A percentile compares a stretch with the other conserved stretches of the same genome.
These are phyloP conservation scores for Clepsis dumicolana DNA, from an alignment of 2,888 invertebrate genomes.

Conservation along the genomic window DNA sequence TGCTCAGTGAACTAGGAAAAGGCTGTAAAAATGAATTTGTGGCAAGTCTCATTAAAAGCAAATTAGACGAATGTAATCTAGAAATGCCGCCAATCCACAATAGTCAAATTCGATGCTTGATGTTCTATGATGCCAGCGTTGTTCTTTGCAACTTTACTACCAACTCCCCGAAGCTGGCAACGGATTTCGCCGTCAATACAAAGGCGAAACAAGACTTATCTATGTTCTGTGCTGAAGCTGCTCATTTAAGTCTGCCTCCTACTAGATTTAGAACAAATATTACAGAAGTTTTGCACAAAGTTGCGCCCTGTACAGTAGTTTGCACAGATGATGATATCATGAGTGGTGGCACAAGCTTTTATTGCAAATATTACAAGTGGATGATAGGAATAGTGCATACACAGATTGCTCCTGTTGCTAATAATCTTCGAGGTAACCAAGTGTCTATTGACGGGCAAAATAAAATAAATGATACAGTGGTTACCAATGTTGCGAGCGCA, in stretches of 20 bases:
- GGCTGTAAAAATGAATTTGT: conserved; percentile 67
- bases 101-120: conserved; percentile 67
- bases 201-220: conserved; percentile 58
- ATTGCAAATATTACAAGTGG: conserved; percentile 77
- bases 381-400: conserved; percentile 60
- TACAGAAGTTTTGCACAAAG: conserved; percentile 56
- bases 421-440: not conserved
- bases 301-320: conserved; percentile 61
- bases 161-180: conserved; percentile 54
- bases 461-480: not conserved
- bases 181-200: conserved; percentile 57
- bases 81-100: conserved; percentile 53
- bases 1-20: conserved; percentile 55
- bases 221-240: conserved; percentile 61
- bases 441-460: not conserved
- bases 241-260: conserved; percentile 64
- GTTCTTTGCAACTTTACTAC: conserved; percentile 64
- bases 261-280: conserved; percentile 57
- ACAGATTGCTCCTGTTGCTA: conserved; percentile 3
- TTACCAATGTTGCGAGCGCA: not conserved
- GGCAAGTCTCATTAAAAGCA: conserved; percentile 57
- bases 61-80: conserved; percentile 60
- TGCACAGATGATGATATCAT: conserved; percentile 61
- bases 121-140: conserved; percentile 75
- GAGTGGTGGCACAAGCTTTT: conserved; percentile 65